Conservation (phyloP, 2,113 vertebrate genomes). For the Neofelis nebulosa region DNA sequence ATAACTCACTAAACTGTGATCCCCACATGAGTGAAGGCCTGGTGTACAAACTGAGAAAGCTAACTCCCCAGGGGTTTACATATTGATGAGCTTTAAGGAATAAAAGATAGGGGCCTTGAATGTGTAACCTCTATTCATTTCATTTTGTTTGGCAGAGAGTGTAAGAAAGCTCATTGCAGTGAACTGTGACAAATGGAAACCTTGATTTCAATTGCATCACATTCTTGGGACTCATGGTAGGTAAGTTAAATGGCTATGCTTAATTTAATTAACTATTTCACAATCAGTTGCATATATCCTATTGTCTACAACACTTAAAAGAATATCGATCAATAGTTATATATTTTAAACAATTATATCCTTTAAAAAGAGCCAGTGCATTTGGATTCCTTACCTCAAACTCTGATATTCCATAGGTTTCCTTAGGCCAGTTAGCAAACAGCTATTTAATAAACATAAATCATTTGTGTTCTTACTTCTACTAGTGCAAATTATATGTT, state of each 20-base stretch:
- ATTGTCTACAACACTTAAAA: conserved; percentile 19
- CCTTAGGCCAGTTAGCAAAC: neutral
- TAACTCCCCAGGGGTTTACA: neutral
- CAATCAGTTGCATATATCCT: conserved; percentile 20
- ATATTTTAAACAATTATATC: conserved; percentile 37
- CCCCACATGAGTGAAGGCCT: conserved; percentile 7
- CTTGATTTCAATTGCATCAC: conserved; percentile 29
- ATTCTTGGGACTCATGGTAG: neutral
- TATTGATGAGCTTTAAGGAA: conserved; percentile 44
- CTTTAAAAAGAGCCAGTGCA: neutral
- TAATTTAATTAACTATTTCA: conserved; percentile 63
- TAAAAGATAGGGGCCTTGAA: neutral
- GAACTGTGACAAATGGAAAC: conserved; percentile 52
- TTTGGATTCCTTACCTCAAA: conserved; percentile 25
- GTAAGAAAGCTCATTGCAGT: neutral
- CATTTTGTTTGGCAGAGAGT: conserved; percentile 42
- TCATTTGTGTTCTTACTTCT: conserved; percentile 19
- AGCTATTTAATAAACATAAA: neutral
- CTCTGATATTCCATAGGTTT: neutral
- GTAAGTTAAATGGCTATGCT: conserved; percentile 4
- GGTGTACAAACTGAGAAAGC: neutral
- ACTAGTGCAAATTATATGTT: neutral
- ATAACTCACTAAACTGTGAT: neutral
- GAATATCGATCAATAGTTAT: conserved; percentile 28
- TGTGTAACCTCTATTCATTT: conserved; percentile 32